These are phyloP conservation scores for Oscheius sp. DNA, from an alignment of 2,888 invertebrate species.

Conservation along the genomic window DNA sequence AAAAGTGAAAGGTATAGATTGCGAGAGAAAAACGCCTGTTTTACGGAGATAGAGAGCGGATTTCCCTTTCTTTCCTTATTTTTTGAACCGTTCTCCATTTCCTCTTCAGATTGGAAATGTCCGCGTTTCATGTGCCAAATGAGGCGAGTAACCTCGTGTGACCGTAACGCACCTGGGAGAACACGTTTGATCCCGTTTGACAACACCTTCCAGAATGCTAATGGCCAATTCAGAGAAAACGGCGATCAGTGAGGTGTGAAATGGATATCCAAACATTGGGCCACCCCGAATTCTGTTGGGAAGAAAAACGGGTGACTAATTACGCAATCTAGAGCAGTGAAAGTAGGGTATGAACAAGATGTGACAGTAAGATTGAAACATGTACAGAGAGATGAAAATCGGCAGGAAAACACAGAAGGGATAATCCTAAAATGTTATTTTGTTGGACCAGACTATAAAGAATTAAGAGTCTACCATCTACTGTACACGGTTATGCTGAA, in stretches of 20 bases:
- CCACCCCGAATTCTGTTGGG: background rate
- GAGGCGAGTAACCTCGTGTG: constrained; percentile 17
- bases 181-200: constrained; percentile 21
- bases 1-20: background rate
- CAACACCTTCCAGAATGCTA: constrained; percentile 28
- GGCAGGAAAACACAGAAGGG: no score
- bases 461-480: no score
- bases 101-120: background rate
- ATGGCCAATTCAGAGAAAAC: constrained; percentile 24
- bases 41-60: background rate
- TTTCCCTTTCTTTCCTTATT: background rate
- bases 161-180: constrained; percentile 10
- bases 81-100: background rate
- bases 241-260: constrained; percentile 18
- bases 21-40: constrained; percentile 3
- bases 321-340: no score
- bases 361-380: no score
- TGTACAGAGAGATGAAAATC: no score
- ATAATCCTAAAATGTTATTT: no score
- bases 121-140: constrained; percentile 9
- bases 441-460: no score
- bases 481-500: no score
- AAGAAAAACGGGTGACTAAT: no score
- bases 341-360: no score
- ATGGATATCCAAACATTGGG: constrained; percentile 13